These are phyloP conservation scores for Siderastrea siderea DNA, from an alignment of 92 coral and sea anemone species.

Conservation along the genomic window DNA sequence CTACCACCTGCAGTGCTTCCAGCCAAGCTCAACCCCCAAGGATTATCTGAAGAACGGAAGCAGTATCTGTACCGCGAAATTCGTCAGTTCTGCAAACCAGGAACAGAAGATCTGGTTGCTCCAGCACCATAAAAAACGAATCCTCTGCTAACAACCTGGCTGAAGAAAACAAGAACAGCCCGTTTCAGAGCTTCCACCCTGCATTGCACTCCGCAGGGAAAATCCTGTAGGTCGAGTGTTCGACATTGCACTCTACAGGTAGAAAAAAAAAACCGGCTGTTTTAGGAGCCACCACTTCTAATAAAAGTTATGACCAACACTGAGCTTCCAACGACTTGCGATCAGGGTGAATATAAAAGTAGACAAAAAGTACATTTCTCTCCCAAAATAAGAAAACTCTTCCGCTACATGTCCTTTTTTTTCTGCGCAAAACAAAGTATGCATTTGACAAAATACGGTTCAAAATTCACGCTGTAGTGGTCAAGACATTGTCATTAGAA, in stretches of 20 bases:
- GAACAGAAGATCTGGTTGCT: constrained; percentile 70
- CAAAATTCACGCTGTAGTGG: too few species aligned
- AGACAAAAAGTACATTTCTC: too few species aligned
- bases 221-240: constrained; percentile 30
- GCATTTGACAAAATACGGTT: too few species aligned
- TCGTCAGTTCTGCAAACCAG: constrained; percentile 53
- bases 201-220: constrained; percentile 27
- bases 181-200: constrained; percentile 2
- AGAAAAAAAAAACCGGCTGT: constrained; percentile 66
- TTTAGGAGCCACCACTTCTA: constrained; percentile 72
- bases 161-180: background rate
- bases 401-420: too few species aligned
- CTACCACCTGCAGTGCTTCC: constrained; percentile 55
- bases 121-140: constrained; percentile 31
- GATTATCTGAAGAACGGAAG: constrained; percentile 33
- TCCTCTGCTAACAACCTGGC: background rate
- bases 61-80: constrained; percentile 38
- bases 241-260: constrained; percentile 19
- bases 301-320: constrained; percentile 11
- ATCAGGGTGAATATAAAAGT: too few species aligned
- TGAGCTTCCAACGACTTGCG: background rate
- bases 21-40: constrained; percentile 29
- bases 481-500: too few species aligned
- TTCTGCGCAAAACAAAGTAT: too few species aligned
- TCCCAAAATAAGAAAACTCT: too few species aligned